phyloP scores from a whole-genome alignment of 2,888 invertebrate species.

The Allophyes oxyacanthae region DNA sequence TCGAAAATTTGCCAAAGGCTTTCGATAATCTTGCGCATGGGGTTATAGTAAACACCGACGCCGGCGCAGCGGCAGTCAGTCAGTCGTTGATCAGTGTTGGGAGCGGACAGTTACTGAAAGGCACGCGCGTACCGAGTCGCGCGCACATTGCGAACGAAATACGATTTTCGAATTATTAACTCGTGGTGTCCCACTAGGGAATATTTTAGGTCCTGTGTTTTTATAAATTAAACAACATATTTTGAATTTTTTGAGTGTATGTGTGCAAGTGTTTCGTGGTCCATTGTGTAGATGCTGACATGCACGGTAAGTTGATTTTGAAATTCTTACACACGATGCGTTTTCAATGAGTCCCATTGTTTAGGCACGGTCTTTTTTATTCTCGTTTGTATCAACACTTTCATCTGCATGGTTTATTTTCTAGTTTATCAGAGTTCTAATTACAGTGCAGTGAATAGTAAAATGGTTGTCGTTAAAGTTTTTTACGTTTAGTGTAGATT shows the following conservation, averaged over 20 bases:
- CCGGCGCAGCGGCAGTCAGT: slow-evolving; percentile 75
- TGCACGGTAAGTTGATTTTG: slow-evolving; percentile 84
- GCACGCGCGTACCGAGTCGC: slow-evolving; percentile 73
- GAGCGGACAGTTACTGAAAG: slow-evolving; percentile 74
- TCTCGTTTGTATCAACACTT: slow-evolving; percentile 74
- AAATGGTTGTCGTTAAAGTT: slow-evolving; percentile 73
- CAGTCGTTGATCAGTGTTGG: slow-evolving; percentile 76
- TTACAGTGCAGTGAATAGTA: slow-evolving; percentile 74
- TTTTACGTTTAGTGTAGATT: slow-evolving; percentile 78
- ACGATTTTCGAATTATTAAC: slow-evolving; percentile 69
- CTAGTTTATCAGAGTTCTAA: slow-evolving; percentile 78
- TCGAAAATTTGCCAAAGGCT: slow-evolving; percentile 61
- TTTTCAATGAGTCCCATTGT: slow-evolving; percentile 83
- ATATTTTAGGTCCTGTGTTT: slow-evolving; percentile 74
- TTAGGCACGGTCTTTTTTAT: slow-evolving; percentile 73
- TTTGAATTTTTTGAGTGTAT: slow-evolving; percentile 63
- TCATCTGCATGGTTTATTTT: slow-evolving; percentile 76
- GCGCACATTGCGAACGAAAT: slow-evolving; percentile 75
- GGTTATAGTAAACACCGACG: slow-evolving; percentile 84
- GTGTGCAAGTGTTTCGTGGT: slow-evolving; percentile 71
- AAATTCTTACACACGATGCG: slow-evolving; percentile 67
- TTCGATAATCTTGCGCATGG: slow-evolving; percentile 81
- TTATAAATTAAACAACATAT: slow-evolving; percentile 56
- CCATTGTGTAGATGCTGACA: slow-evolving; percentile 78
- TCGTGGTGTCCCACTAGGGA: slow-evolving; percentile 75